phyloP scores from a whole-genome alignment of 2,113 vertebrate species.

The Ictalurus furcatus region DNA sequence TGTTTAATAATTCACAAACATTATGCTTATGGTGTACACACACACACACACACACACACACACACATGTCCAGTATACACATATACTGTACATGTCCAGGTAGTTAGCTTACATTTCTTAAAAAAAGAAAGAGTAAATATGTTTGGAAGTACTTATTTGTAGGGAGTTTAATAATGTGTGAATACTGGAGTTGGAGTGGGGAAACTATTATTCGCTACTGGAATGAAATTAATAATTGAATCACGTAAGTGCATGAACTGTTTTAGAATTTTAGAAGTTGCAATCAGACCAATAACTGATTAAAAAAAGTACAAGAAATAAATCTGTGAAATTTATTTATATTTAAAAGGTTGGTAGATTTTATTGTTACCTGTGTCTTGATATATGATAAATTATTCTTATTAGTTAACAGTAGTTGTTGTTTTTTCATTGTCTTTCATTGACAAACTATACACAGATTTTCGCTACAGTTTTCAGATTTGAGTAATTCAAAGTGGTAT shows the following conservation, averaged over 20 bases:
- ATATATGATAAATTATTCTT: background rate
- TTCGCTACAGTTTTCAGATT: background rate
- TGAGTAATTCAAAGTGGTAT: background rate
- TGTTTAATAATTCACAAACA: background rate
- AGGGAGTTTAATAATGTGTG: background rate
- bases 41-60: too few relatives aligned
- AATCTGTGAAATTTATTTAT: background rate
- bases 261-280: background rate
- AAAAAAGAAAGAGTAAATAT: background rate
- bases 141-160: conserved; percentile 22
- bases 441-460: background rate
- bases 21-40: too few relatives aligned
- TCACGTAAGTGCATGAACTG: background rate
- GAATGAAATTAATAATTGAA: conserved; percentile 25
- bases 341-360: background rate
- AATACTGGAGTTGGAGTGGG: background rate
- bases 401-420: background rate
- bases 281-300: background rate
- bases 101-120: too few relatives aligned
- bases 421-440: background rate
- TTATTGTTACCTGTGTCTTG: background rate
- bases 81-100: too few relatives aligned
- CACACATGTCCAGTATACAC: too few relatives aligned
- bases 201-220: background rate
- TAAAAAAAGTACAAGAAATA: background rate